Evolutionary conservation across 2,113 vertebrate genomes (phyloP).

Genomic region (Tamias sibiricus): DNA sequence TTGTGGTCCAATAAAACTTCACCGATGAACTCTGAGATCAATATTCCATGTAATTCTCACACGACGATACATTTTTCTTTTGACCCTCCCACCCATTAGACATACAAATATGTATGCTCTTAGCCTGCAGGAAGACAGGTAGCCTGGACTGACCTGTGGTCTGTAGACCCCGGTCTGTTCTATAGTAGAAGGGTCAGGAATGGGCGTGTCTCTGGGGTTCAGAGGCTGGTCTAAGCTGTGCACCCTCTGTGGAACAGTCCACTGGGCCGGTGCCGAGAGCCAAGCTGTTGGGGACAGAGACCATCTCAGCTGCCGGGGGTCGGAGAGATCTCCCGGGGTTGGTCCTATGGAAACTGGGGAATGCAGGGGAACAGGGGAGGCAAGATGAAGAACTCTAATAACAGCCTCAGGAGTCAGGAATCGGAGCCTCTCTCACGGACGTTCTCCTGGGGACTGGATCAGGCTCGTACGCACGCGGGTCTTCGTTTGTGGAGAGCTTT

Average conservation of each 20-base stretch:
- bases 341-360: not conserved
- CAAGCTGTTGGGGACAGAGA: not conserved
- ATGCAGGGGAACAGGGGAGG: not conserved
- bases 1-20: not conserved
- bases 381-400: not conserved
- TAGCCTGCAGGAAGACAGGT: not conserved
- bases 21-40: not conserved
- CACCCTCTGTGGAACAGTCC: not conserved
- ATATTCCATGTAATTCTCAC: not conserved
- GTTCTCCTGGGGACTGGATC: not conserved
- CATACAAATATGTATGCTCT: too few relatives aligned
- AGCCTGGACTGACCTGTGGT: not conserved
- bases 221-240: too few relatives aligned
- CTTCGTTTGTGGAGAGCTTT: not conserved
- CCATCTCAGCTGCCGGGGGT: not conserved
- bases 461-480: too few relatives aligned
- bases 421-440: not conserved
- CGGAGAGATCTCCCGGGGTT: not conserved
- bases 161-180: not conserved
- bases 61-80: not conserved
- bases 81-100: too few relatives aligned
- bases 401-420: not conserved
- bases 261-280: not conserved
- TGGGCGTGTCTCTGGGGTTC: too few relatives aligned
- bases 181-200: not conserved